phyloP scores from a whole-genome alignment of 2,113 vertebrate genomes.

The Campylomormyrus tamandua region DNA sequence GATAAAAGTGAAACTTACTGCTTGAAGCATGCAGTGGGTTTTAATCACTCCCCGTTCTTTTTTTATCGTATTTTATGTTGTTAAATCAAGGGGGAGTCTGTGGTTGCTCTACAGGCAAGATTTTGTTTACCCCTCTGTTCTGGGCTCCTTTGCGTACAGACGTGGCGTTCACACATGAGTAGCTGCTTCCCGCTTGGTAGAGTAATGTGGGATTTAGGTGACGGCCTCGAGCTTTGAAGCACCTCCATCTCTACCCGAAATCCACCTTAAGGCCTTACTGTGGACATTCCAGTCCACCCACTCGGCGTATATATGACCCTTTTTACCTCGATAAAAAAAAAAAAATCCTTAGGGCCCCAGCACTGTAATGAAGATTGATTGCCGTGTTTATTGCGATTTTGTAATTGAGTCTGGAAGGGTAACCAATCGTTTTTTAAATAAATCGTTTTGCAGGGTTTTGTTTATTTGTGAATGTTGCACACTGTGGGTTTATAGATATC shows the following conservation, averaged over 20 bases:
- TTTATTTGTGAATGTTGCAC: background rate
- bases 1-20: background rate
- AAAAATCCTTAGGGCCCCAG: background rate
- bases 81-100: background rate
- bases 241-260: background rate
- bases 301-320: conserved; percentile 40
- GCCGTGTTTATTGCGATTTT: conserved; percentile 18
- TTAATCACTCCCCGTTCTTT: background rate
- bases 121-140: background rate
- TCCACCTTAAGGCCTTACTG: conserved; percentile 29
- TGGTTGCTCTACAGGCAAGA: background rate
- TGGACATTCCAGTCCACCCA: conserved; percentile 35
- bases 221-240: background rate
- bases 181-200: background rate
- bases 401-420: background rate
- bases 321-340: conserved; percentile 12
- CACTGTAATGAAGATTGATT: conserved; percentile 36
- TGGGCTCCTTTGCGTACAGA: background rate
- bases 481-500: background rate
- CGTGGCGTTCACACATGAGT: background rate
- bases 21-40: background rate
- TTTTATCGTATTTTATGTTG: background rate
- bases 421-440: background rate
- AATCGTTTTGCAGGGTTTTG: background rate
- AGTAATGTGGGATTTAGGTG: background rate